Evolutionary conservation across 2,888 invertebrate species (phyloP).

Genomic region (Octonoba sinensis): DNA sequence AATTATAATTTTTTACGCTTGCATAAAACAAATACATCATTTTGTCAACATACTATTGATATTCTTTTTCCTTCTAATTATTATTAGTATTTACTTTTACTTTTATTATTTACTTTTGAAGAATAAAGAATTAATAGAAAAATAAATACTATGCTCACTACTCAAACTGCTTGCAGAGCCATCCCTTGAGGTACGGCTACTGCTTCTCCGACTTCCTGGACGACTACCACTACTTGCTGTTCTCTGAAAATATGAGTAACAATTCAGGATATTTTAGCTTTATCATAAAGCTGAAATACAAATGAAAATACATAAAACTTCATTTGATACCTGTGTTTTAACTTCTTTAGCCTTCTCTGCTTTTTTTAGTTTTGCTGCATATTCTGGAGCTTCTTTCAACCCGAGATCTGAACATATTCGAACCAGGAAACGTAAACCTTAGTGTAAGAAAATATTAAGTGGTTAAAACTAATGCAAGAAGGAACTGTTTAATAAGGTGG

Average conservation of each 20-base stretch:
- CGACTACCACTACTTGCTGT: slow-evolving; percentile 65
- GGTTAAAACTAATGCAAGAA: slow-evolving; percentile 5
- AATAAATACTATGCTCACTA: slow-evolving; percentile 20
- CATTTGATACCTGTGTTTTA: slow-evolving; percentile 70
- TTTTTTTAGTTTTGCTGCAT: slow-evolving; percentile 86
- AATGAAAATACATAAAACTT: background rate
- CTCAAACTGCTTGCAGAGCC: slow-evolving; percentile 66
- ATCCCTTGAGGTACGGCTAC: slow-evolving; percentile 64
- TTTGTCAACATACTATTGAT: too few species aligned
- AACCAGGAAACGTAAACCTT: slow-evolving; percentile 87
- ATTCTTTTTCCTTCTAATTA: too few species aligned
- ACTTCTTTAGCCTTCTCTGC: slow-evolving; percentile 74
- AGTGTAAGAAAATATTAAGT: slow-evolving; percentile 3
- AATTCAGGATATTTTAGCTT: background rate
- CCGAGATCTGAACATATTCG: slow-evolving; percentile 90
- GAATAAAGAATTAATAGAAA: background rate
- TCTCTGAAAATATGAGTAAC: slow-evolving; percentile 39
- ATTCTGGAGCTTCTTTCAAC: slow-evolving; percentile 87
- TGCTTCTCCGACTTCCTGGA: slow-evolving; percentile 66
- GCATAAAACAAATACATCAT: too few species aligned
- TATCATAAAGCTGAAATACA: background rate
- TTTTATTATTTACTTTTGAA: background rate
- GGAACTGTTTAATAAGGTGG: background rate
- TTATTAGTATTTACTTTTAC: too few species aligned
- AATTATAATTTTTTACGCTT: too few species aligned